A percentile compares a stretch with the other conserved stretches of the same genome.
phyloP scores from a whole-genome alignment of 2,888 invertebrate genomes.

The Agrotis ipsilon region DNA sequence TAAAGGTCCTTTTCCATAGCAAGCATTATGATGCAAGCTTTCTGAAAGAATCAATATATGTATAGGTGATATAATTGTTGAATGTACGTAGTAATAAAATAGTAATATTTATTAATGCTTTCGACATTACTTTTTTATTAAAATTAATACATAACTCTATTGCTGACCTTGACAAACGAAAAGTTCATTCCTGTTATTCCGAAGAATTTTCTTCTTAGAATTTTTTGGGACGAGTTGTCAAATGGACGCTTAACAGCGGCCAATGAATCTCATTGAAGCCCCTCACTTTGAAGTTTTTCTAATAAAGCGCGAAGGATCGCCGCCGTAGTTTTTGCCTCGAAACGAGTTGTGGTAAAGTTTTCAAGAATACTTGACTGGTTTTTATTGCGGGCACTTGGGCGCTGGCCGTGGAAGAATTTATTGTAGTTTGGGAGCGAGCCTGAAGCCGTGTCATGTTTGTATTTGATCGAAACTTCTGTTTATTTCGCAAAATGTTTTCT shows the following conservation, averaged over 20 bases:
- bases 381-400: slow-evolving; percentile 65
- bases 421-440: slow-evolving; percentile 33
- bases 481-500: not conserved
- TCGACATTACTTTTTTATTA: too few species aligned
- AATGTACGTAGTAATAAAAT: too few species aligned
- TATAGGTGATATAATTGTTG: too few species aligned
- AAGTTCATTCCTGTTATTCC: slow-evolving; percentile 4
- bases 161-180: not conserved
- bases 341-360: slow-evolving; percentile 68
- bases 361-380: slow-evolving; percentile 66
- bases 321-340: slow-evolving; percentile 64
- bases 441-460: slow-evolving; percentile 6
- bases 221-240: slow-evolving; percentile 56
- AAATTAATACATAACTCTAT: not conserved
- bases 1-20: too few species aligned
- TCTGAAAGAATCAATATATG: too few species aligned
- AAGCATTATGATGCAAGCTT: too few species aligned
- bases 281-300: slow-evolving; percentile 67
- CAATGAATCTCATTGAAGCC: slow-evolving; percentile 63
- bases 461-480: slow-evolving; percentile 26
- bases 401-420: slow-evolving; percentile 58
- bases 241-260: slow-evolving; percentile 36
- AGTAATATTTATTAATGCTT: too few species aligned
- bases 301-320: slow-evolving; percentile 63
- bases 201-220: too few species aligned